Evolutionary conservation across 2,797 vertebrate species (phyloP).

Genomic region (Ammospiza maritima): DNA sequence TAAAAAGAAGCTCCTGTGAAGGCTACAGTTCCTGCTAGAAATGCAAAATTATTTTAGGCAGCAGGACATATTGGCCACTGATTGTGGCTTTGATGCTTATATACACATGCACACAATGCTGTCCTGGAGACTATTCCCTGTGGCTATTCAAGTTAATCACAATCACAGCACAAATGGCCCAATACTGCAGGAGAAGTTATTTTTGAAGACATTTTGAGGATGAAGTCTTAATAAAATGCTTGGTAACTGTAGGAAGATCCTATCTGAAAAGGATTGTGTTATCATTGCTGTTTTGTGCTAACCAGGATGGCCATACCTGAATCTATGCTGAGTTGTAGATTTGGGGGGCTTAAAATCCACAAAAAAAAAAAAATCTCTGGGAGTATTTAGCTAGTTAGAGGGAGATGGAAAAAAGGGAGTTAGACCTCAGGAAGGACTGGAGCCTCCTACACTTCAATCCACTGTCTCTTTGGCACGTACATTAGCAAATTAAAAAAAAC

Average conservation of each 20-base stretch:
- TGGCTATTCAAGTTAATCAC: not conserved
- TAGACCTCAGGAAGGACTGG: not conserved
- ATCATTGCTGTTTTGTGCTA: not conserved
- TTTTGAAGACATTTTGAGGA: not conserved
- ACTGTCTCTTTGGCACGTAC: not conserved
- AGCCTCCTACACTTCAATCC: not conserved
- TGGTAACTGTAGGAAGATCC: not conserved
- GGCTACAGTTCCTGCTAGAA: not conserved
- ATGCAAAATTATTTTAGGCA: not conserved
- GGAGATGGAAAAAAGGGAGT: not conserved
- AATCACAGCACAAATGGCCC: not conserved
- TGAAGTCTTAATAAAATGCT: not conserved
- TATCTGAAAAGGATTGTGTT: not conserved
- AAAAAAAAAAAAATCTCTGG: not conserved
- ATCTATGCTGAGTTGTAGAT: not conserved
- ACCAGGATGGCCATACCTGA: not conserved
- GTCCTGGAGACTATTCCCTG: not conserved
- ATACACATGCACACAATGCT: accelerated
- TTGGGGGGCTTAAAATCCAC: not conserved
- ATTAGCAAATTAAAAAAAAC: not conserved
- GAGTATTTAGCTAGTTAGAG: not conserved
- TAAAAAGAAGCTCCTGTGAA: not conserved
- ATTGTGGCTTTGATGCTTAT: not conserved
- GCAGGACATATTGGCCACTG: not conserved
- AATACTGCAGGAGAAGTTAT: not conserved